Evolutionary conservation across 2,888 invertebrate genomes (phyloP), one percentile per base, ranked within the genome.

Genomic region (Theodoxus fluviatilis): DNA sequence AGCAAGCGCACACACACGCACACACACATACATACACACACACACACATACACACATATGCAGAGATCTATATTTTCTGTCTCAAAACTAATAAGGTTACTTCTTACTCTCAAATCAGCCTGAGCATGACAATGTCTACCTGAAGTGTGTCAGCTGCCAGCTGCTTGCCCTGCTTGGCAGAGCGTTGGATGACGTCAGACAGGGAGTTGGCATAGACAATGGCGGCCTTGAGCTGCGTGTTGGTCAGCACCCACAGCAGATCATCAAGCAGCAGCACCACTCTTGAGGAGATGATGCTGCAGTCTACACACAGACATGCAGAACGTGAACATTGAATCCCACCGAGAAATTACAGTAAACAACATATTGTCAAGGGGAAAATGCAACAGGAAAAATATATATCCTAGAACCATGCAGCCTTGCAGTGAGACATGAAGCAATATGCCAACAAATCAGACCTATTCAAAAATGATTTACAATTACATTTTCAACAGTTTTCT

Each of bases 241-340:
- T 97, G 0, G 98, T 98, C 73, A 98, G 88, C 55, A 98, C 97
- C 98, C 98, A 99, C 38, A 98, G 90, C 64, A 99, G 90, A 84
- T 98, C 97, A 88, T 99, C 98, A 77, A 99, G 91, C 79, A 98
- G 94, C 68, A 98, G 90, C 70, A 94, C 94, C 75, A 99, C 90
- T 68, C 96, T 91, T 35, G 97, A 97, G 1, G 96, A 94, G 83
- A 98, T 89, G 69, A 98, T 92, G 75, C 94, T 93, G 86, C 97
- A 98, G 88, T 98, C 98, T 94, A 88, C 25, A 89, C 88, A 61
- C 33, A 33, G 7, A 57, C 22, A 1, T 18, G n/a, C n/a, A n/a
- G n/a, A n/a, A n/a, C n/a, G n/a, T n/a, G n/a, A n/a, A n/a, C n/a
- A n/a, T n/a, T n/a, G n/a, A n/a, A n/a, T n/a, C n/a, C n/a, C n/a